Conservation (phyloP, 30 jellyfish, hydroid and myxozoan species). For the Euphysa ruthae region DNA sequence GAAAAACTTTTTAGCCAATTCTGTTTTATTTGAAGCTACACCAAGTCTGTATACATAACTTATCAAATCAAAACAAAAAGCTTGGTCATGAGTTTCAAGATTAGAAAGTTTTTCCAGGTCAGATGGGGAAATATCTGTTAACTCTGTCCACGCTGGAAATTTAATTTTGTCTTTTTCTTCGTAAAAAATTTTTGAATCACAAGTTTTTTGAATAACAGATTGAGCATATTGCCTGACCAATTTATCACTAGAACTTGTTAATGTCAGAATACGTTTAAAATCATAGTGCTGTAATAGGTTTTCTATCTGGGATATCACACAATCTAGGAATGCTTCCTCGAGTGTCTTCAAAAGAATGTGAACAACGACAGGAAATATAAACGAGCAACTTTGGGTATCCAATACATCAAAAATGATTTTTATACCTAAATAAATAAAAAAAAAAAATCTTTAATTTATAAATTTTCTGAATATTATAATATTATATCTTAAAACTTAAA, state of each 20-base stretch:
- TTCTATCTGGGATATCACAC: not conserved
- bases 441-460: too few species aligned
- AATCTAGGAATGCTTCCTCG: not conserved
- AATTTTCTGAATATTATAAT: too few species aligned
- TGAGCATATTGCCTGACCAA: not conserved
- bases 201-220: not conserved
- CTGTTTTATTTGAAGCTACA: not conserved
- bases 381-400: not conserved
- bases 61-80: not conserved
- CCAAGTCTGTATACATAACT: not conserved
- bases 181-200: not conserved
- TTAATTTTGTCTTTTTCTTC: not conserved
- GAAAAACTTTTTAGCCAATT: not conserved
- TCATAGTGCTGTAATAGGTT: not conserved
- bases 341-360: not conserved
- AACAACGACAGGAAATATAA: not conserved
- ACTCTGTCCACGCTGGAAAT: constrained; percentile 1
- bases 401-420: not conserved
- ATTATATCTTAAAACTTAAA: too few species aligned
- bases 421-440: not conserved
- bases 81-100: not conserved
- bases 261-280: not conserved
- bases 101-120: not conserved
- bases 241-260: not conserved
- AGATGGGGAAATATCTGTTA: not conserved